A percentile compares a stretch with the other conserved stretches of the same genome.
Evolutionary conservation across 2,113 vertebrate species (phyloP).

Genomic region (Engraulis encrasicolus): DNA sequence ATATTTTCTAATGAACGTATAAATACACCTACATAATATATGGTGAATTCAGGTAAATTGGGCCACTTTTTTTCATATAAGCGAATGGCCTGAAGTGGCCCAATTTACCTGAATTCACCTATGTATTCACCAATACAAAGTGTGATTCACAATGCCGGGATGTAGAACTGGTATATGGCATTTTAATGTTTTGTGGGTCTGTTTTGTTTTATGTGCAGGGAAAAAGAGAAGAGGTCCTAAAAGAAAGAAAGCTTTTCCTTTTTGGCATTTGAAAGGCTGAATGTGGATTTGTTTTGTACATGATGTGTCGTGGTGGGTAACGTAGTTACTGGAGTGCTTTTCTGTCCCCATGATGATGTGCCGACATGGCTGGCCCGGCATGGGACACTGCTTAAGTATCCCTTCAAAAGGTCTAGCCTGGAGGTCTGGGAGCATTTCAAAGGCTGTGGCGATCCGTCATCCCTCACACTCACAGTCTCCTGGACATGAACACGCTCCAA

Average conservation of each 20-base stretch:
- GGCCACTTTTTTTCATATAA: too few species aligned
- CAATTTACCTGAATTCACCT: too few species aligned
- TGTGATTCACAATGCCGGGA: too few species aligned
- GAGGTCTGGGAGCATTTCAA: constrained; percentile 7
- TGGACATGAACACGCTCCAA: not conserved
- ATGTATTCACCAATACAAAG: too few species aligned
- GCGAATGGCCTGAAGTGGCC: too few species aligned
- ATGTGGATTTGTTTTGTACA: not conserved
- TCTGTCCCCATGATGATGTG: not conserved
- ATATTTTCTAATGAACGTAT: too few species aligned
- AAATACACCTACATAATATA: too few species aligned
- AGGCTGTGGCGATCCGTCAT: not conserved
- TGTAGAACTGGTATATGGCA: not conserved
- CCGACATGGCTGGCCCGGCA: too few species aligned
- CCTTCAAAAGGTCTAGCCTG: constrained; percentile 12
- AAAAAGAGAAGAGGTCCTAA: not conserved
- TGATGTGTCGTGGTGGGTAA: too few species aligned
- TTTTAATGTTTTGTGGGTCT: not conserved
- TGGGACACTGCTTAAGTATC: constrained; percentile 17
- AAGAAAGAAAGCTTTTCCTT: constrained; percentile 16
- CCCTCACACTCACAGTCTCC: constrained; percentile 16
- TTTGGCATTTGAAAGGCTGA: not conserved
- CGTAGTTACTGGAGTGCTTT: not conserved
- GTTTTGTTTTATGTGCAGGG: not conserved
- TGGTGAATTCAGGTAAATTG: too few species aligned